A percentile compares a stretch with the other conserved stretches of the same genome.
These are phyloP conservation scores for Melipona bicolor DNA, from an alignment of 2,888 invertebrate genomes.

Conservation along the genomic window DNA sequence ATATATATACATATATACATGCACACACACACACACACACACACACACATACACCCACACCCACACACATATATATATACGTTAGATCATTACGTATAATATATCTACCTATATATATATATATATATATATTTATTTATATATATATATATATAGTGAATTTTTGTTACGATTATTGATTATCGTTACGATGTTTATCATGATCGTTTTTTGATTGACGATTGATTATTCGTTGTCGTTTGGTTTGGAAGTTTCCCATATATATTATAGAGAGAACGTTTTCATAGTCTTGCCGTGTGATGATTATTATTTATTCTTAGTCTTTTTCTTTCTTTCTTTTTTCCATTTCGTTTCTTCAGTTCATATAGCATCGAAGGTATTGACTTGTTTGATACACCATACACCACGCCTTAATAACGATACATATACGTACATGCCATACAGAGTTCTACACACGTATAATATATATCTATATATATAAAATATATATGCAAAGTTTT, in stretches of 20 bases:
- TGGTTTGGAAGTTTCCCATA: constrained; percentile 54
- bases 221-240: constrained; percentile 63
- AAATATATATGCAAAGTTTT: not conserved
- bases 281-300: constrained; percentile 65
- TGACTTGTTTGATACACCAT: constrained; percentile 39
- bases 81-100: constrained; percentile 47
- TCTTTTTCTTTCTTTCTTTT: not conserved
- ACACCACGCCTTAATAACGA: constrained; percentile 1
- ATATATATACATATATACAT: not conserved
- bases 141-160: constrained; percentile 52
- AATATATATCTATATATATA: not conserved
- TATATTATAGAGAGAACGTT: constrained; percentile 51
- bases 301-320: constrained; percentile 7
- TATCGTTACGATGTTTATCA: constrained; percentile 65
- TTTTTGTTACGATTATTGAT: constrained; percentile 55
- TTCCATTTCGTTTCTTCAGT: constrained; percentile 32
- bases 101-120: constrained; percentile 29
- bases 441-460: not conserved
- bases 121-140: constrained; percentile 27
- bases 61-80: constrained; percentile 21
- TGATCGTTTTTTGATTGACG: constrained; percentile 23
- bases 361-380: constrained; percentile 42
- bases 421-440: not conserved
- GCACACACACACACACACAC: too few relatives aligned
- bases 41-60: constrained; percentile 18